Conservation (phyloP, 2,888 invertebrate species). For the Brachynemurus nebulosus region DNA sequence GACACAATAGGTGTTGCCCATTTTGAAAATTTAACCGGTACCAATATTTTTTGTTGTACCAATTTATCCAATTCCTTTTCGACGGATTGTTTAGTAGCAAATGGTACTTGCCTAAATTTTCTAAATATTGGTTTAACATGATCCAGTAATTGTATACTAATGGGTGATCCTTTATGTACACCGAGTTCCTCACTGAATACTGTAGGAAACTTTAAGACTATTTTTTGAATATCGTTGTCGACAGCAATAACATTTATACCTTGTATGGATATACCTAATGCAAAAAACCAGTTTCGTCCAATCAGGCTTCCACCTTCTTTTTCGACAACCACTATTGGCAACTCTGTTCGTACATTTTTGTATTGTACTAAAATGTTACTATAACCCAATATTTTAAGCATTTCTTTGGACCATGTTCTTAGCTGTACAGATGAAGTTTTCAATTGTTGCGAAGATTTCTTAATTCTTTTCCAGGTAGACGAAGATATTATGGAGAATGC, state of each 20-base stretch:
- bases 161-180: neutral
- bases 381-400: neutral
- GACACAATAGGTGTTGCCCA: slow-evolving; percentile 23
- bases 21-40: slow-evolving; percentile 14
- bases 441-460: neutral
- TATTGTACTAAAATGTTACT: neutral
- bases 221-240: neutral
- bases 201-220: neutral
- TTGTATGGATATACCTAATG: neutral
- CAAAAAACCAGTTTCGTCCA: neutral
- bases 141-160: neutral
- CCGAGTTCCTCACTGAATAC: neutral
- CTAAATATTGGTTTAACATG: neutral
- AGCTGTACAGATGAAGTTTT: neutral
- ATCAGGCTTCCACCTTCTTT: neutral
- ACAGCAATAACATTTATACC: neutral
- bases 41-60: slow-evolving; percentile 17
- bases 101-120: too few species aligned
- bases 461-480: neutral
- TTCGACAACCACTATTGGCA: neutral
- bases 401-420: neutral
- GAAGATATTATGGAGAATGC: neutral
- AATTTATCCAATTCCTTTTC: slow-evolving; percentile 17
- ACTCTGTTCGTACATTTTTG: neutral
- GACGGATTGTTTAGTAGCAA: slow-evolving; percentile 9